Conservation (phyloP, 2,888 invertebrate species). For the Psylliodes chrysocephalus region DNA sequence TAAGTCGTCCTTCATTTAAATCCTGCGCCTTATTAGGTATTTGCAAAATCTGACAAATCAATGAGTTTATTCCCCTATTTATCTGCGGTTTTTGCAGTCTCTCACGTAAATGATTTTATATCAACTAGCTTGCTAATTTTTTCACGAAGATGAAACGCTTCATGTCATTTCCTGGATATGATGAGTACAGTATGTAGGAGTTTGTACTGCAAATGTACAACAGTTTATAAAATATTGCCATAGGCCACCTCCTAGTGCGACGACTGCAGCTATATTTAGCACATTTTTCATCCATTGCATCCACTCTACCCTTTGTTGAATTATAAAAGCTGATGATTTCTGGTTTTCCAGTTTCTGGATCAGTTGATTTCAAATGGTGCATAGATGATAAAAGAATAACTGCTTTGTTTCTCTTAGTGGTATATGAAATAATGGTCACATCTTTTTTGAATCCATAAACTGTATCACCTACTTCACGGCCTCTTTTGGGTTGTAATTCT, state of each 20-base stretch:
- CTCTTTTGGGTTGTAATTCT: slow-evolving; percentile 22
- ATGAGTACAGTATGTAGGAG: background rate
- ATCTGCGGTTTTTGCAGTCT: too few species aligned
- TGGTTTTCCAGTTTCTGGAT: slow-evolving; percentile 21
- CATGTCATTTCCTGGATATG: too few species aligned
- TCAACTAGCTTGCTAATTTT: too few species aligned
- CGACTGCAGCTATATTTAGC: slow-evolving; percentile 11
- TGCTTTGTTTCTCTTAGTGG: slow-evolving; percentile 26
- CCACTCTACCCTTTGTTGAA: slow-evolving; percentile 17
- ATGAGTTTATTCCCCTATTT: too few species aligned
- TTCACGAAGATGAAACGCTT: too few species aligned
- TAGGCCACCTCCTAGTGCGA: slow-evolving; percentile 15
- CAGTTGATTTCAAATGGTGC: slow-evolving; percentile 8
- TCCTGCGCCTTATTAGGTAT: too few species aligned
- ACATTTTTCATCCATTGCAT: slow-evolving; percentile 23
- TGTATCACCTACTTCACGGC: slow-evolving; percentile 12
- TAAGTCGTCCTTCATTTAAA: too few species aligned
- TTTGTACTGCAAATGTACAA: background rate
- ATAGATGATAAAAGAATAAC: slow-evolving; percentile 16
- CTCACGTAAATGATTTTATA: too few species aligned
- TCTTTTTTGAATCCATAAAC: slow-evolving; percentile 20
- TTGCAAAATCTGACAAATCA: too few species aligned
- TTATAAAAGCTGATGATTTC: slow-evolving; percentile 20
- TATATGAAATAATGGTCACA: slow-evolving; percentile 28
- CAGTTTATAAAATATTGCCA: slow-evolving; percentile 3